Evolutionary conservation across 1,140 invertebrate species (phyloP).

Genomic region (Tyrophagus putrescentiae): DNA sequence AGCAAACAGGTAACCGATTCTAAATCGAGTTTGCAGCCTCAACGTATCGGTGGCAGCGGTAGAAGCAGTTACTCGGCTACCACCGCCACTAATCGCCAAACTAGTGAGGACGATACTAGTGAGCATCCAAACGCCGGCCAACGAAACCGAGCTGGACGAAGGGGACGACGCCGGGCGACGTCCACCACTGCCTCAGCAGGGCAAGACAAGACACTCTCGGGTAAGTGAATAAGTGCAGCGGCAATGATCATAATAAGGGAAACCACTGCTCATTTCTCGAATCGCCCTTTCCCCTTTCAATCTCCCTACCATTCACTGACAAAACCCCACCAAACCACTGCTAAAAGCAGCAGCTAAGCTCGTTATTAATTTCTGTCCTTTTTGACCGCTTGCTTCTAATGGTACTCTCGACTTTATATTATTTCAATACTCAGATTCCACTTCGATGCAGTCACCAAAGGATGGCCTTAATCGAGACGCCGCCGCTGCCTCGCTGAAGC

Average conservation of each 20-base stretch:
- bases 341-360: no score
- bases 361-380: no score
- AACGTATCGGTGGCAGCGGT: neutral
- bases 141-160: neutral
- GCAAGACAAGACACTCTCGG: neutral
- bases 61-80: no score
- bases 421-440: neutral
- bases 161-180: neutral
- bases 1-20: neutral
- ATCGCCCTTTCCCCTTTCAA: no score
- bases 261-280: neutral
- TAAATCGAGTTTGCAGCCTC: neutral
- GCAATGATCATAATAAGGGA: neutral
- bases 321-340: no score
- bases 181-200: neutral
- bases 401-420: no score
- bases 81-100: no score
- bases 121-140: neutral
- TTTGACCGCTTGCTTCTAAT: no score
- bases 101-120: neutral
- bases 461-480: no score
- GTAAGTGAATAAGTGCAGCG: neutral
- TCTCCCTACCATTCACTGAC: no score
- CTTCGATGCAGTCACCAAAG: no score
- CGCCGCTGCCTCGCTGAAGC: no score